Base-by-base conservation (phyloP, 2,888 invertebrate genomes). In the Myathropa florea region DNA sequence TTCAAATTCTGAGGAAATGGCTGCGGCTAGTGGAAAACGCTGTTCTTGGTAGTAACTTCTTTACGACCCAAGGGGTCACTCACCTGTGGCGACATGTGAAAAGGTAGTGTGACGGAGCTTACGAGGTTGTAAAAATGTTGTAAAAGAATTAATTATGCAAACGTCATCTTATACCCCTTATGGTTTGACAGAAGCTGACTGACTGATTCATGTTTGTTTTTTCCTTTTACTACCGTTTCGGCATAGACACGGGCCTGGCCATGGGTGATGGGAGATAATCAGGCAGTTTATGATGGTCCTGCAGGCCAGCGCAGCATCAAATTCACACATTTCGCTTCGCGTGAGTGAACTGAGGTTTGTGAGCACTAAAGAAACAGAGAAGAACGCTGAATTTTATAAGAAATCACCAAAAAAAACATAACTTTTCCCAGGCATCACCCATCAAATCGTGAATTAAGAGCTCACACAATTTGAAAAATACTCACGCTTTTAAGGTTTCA, bases 41-140 rank as follows among this genome's bases (percentile, higher is more conserved):
- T 46, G 46, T 46, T 46, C 46, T 46, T 7, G 7, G 46, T 18
- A 18, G 46, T 46, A 18, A 46, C 46, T n/a, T 46, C n/a, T 46
- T 46, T 46, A 46, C 46, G 46, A 46, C 57, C 57, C 23, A 3
- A 7, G 24, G 24, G 57, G 57, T 57, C 57, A 57, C 24, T 24
- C 12, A 23, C 57, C 57, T 18, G 57, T 26, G 24, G 57, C 57
- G 57, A 46, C 3, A 57, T 57, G 57, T 57, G 57, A 26, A 24
- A 26, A 24, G 24, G 24, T 57, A 57, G 24, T 57, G 24, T 12
- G 14, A 6, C 24, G 12, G 57, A 57, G 46, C 24, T 57, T 26
- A 57, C 57, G 18, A 71, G 39, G 12, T 14, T 26, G 60, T 61
- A 30, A 60, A 60, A 71, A 14, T 26, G 71, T 23, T 61, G 21